These are phyloP conservation scores for Orthonychiurus folsomi DNA, from an alignment of 2,888 invertebrate species.

Conservation along the genomic window DNA sequence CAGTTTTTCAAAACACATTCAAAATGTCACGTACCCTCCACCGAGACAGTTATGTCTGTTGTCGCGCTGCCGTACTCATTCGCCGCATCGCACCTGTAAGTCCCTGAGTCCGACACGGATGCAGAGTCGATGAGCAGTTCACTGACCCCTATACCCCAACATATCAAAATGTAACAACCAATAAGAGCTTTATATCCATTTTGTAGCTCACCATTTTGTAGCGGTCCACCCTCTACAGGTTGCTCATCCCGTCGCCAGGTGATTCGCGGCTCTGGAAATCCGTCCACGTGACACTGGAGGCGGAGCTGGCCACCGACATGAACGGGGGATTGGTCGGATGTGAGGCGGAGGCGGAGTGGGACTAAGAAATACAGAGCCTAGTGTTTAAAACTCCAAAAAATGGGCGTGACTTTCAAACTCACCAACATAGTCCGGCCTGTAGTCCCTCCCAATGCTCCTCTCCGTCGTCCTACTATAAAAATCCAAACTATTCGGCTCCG, in stretches of 20 bases:
- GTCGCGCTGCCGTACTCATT: constrained; percentile 60
- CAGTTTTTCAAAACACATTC: too few species aligned
- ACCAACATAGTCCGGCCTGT: too few species aligned
- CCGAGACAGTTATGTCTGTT: not conserved
- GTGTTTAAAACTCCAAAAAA: too few species aligned
- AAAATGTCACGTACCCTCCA: too few species aligned
- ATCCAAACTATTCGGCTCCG: too few species aligned
- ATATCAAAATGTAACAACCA: too few species aligned
- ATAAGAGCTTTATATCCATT: too few species aligned
- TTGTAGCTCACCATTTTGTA: not conserved
- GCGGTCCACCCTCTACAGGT: constrained; percentile 29
- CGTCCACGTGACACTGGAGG: constrained; percentile 65
- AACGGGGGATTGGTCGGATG: constrained; percentile 51
- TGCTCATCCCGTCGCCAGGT: constrained; percentile 71
- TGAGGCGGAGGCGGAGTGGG: constrained; percentile 46
- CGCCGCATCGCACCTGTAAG: constrained; percentile 71
- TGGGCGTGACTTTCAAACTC: too few species aligned
- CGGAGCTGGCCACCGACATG: constrained; percentile 59
- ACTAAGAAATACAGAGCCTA: constrained; percentile 31
- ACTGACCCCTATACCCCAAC: too few species aligned
- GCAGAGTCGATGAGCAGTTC: constrained; percentile 57
- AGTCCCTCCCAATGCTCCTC: too few species aligned
- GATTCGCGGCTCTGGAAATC: constrained; percentile 65
- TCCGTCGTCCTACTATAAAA: too few species aligned
- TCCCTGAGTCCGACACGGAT: constrained; percentile 61